Percentiles rank a stretch among this genome's conserved stretches.
Evolutionary conservation across 2,888 invertebrate genomes (phyloP).

Genomic region (Ormia ochracea): DNA sequence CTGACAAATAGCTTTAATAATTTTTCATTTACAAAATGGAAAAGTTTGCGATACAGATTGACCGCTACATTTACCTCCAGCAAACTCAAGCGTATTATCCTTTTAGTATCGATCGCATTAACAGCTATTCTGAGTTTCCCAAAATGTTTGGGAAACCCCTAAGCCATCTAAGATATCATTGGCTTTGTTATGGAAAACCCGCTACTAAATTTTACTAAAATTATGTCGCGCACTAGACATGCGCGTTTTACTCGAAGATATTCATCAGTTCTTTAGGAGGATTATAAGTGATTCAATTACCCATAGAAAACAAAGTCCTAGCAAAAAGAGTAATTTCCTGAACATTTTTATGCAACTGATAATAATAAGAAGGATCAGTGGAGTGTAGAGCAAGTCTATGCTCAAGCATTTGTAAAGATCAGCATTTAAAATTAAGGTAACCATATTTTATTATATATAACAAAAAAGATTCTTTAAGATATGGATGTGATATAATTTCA

Average conservation of each 20-base stretch:
- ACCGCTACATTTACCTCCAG: slow-evolving; percentile 77
- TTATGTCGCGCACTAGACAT: slow-evolving; percentile 62
- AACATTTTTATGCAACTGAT: slow-evolving; percentile 77
- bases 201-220: slow-evolving; percentile 55
- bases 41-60: slow-evolving; percentile 73
- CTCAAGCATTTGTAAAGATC: slow-evolving; percentile 79
- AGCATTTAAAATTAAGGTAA: no score
- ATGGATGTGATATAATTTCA: no score
- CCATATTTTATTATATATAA: no score
- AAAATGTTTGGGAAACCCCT: slow-evolving; percentile 63
- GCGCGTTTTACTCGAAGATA: slow-evolving; percentile 62
- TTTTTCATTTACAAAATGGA: slow-evolving; percentile 74
- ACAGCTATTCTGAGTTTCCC: slow-evolving; percentile 71
- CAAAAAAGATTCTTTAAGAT: no score
- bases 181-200: slow-evolving; percentile 18
- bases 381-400: slow-evolving; percentile 77
- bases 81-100: slow-evolving; percentile 77
- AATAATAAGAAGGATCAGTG: slow-evolving; percentile 65
- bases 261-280: slow-evolving; percentile 70
- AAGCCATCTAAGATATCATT: slow-evolving; percentile 39
- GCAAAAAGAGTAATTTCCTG: slow-evolving; percentile 78
- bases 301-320: slow-evolving; percentile 71
- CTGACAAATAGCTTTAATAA: slow-evolving; percentile 66
- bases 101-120: slow-evolving; percentile 76
- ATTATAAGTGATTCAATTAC: slow-evolving; percentile 74